Percentiles rank a stretch among this genome's conserved stretches.
phyloP scores from a whole-genome alignment of 2,888 invertebrate species.

The Stenoptilia bipunctidactyla region DNA sequence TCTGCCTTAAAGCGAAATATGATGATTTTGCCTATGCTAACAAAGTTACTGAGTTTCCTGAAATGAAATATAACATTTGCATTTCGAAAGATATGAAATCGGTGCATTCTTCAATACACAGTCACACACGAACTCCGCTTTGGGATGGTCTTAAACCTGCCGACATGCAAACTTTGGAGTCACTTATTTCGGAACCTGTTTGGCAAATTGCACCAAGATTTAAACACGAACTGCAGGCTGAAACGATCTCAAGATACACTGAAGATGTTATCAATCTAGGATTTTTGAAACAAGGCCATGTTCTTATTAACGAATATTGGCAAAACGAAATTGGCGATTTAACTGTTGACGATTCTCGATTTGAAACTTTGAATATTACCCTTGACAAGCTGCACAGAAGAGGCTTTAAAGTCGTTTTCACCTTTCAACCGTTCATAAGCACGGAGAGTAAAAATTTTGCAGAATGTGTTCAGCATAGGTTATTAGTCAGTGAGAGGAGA shows the following conservation, averaged over 20 bases:
- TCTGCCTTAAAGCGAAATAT: conserved; percentile 84
- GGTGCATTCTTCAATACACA: conserved; percentile 82
- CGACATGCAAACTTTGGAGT: conserved; percentile 80
- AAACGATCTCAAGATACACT: conserved; percentile 84
- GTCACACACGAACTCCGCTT: conserved; percentile 74
- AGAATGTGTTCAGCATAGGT: conserved; percentile 79
- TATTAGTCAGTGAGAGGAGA: conserved; percentile 85
- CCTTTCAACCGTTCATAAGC: conserved; percentile 91
- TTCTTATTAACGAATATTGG: conserved; percentile 85
- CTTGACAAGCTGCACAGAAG: conserved; percentile 85
- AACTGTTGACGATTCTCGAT: conserved; percentile 81
- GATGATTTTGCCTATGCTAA: conserved; percentile 86
- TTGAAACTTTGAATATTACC: conserved; percentile 82
- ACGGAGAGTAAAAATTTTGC: conserved; percentile 88
- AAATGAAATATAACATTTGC: conserved; percentile 88
- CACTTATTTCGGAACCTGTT: conserved; percentile 85
- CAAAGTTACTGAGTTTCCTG: conserved; percentile 75
- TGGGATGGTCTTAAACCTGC: conserved; percentile 88
- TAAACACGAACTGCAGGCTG: conserved; percentile 75
- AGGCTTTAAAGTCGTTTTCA: conserved; percentile 88
- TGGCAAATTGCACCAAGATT: conserved; percentile 86
- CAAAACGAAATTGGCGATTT: conserved; percentile 89
- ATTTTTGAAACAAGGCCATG: conserved; percentile 83
- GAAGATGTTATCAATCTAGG: conserved; percentile 85
- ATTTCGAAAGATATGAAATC: conserved; percentile 83